phyloP scores from a whole-genome alignment of 2,888 invertebrate genomes.

The Dexiosoma caninum region DNA sequence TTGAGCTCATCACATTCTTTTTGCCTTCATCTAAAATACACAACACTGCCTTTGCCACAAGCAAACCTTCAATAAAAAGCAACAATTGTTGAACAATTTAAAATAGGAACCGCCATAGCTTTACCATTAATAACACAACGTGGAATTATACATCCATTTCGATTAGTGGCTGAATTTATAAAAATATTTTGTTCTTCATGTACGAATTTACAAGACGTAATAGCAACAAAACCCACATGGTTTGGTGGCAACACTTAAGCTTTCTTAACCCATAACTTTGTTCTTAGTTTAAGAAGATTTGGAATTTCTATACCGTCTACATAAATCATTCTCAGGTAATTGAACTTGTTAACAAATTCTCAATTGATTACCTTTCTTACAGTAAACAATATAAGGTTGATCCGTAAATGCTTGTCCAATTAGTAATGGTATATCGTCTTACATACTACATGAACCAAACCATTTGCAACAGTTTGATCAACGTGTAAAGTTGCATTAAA shows the following conservation, averaged over 20 bases:
- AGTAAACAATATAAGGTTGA: neutral
- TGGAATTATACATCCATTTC: conserved; percentile 13
- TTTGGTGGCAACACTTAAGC: no score
- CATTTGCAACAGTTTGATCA: neutral
- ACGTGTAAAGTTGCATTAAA: neutral
- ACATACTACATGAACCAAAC: no score
- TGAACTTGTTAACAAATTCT: no score
- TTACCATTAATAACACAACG: neutral
- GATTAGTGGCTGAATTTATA: neutral
- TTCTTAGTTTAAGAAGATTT: no score
- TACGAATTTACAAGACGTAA: no score
- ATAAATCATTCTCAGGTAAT: no score
- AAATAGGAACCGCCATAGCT: no score
- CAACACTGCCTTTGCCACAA: neutral
- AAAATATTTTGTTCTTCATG: no score
- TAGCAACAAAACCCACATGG: no score
- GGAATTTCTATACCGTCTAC: no score
- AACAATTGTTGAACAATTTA: neutral
- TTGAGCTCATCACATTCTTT: neutral
- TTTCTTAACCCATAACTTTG: no score
- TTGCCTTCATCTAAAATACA: neutral
- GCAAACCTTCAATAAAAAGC: neutral
- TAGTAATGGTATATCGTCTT: neutral
- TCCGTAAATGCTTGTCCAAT: neutral
- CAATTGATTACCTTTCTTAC: no score